These are phyloP conservation scores for Vanessa atalanta DNA, from an alignment of 1,140 invertebrate genomes.

Conservation along the genomic window DNA sequence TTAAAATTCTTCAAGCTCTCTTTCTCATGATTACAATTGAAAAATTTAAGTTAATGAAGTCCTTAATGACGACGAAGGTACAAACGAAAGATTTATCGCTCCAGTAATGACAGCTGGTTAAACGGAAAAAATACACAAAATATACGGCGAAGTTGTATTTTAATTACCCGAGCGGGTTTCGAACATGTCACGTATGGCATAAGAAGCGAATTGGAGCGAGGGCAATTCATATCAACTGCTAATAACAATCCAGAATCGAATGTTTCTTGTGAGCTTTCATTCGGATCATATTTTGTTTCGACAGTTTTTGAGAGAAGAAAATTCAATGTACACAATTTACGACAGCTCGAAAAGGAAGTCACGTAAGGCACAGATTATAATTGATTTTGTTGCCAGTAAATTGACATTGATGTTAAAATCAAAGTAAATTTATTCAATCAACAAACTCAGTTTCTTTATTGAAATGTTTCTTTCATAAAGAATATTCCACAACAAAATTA, in stretches of 20 bases:
- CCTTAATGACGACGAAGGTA: constrained; percentile 63
- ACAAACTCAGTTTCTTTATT: too few species aligned
- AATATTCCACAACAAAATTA: too few species aligned
- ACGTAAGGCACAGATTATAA: neutral
- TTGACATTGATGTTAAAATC: neutral
- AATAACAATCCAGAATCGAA: constrained; percentile 39
- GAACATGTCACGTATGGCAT: constrained; percentile 43
- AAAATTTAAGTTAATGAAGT: constrained; percentile 69
- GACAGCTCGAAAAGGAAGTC: neutral
- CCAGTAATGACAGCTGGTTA: constrained; percentile 62
- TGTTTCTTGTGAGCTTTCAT: constrained; percentile 42
- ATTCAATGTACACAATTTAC: neutral
- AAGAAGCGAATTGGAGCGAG: constrained; percentile 43
- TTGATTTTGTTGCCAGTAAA: neutral
- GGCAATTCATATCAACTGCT: constrained; percentile 42
- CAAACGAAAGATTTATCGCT: constrained; percentile 67
- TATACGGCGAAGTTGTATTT: constrained; percentile 46
- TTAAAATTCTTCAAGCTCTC: constrained; percentile 54
- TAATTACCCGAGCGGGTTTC: constrained; percentile 50
- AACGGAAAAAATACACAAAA: constrained; percentile 57
- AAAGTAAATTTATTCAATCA: too few species aligned
- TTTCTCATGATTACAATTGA: constrained; percentile 57
- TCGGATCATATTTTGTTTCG: constrained; percentile 34
- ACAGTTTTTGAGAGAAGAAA: constrained; percentile 1
- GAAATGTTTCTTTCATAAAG: too few species aligned